A percentile compares a stretch with the other conserved stretches of the same genome.
Evolutionary conservation across 1,140 invertebrate species (phyloP).

Genomic region (Laupala kohalensis): DNA sequence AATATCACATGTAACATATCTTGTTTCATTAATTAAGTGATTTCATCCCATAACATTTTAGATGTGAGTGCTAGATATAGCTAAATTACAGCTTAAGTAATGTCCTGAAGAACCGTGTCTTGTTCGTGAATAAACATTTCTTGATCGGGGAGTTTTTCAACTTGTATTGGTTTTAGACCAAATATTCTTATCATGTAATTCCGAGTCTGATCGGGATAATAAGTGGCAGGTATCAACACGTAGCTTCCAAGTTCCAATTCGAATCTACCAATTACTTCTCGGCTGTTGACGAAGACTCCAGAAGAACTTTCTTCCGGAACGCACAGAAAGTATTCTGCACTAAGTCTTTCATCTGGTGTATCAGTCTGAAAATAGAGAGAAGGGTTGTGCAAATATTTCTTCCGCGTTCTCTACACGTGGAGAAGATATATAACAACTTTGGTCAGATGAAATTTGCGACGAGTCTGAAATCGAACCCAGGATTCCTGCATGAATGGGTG

Average conservation of each 20-base stretch:
- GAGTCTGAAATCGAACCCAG: too few species aligned
- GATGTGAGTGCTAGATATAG: too few species aligned
- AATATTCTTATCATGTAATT: conserved; percentile 42
- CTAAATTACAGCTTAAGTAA: too few species aligned
- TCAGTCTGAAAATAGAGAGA: neutral
- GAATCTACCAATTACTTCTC: conserved; percentile 39
- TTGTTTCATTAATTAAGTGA: too few species aligned
- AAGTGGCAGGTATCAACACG: conserved; percentile 45
- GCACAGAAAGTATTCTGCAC: conserved; percentile 36
- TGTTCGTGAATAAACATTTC: neutral
- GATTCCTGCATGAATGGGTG: too few species aligned
- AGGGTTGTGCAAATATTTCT: too few species aligned
- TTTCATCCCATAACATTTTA: too few species aligned
- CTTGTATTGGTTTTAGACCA: conserved; percentile 28
- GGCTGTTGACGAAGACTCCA: conserved; percentile 43
- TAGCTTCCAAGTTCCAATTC: conserved; percentile 39
- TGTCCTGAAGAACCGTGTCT: neutral
- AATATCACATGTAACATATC: too few species aligned
- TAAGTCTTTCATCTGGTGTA: conserved; percentile 16
- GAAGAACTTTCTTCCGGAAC: conserved; percentile 38
- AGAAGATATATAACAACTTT: too few species aligned
- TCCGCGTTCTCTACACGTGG: too few species aligned
- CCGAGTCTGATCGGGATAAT: conserved; percentile 36
- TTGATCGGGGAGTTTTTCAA: neutral
- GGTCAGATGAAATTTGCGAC: neutral